Percentiles rank a stretch among this genome's conserved stretches.
These are phyloP conservation scores for Bradynema listronoti DNA, from an alignment of 1,140 invertebrate genomes.

Conservation along the genomic window DNA sequence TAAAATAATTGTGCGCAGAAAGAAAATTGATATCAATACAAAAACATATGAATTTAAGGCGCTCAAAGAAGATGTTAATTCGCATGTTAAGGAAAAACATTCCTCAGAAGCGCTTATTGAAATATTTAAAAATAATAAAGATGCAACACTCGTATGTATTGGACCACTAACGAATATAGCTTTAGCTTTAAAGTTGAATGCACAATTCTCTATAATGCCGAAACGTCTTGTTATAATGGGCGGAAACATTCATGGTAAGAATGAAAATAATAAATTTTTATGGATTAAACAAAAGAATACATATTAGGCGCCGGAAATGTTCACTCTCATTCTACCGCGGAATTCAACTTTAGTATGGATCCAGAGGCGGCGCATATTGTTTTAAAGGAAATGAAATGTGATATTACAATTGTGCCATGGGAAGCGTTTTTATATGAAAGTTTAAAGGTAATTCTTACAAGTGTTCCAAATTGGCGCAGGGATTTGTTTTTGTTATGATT, in stretches of 20 bases:
- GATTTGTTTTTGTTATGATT: no score
- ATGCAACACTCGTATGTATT: conserved; percentile 66
- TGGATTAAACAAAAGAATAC: no score
- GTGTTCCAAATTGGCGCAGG: no score
- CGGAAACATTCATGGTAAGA: conserved; percentile 68
- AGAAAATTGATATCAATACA: not conserved
- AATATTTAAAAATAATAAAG: conserved; percentile 61
- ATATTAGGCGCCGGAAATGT: conserved; percentile 63
- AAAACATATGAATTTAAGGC: conserved; percentile 17
- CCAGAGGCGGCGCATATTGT: conserved; percentile 30
- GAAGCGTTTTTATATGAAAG: conserved; percentile 21
- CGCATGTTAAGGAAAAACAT: conserved; percentile 22
- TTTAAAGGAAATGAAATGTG: conserved; percentile 29
- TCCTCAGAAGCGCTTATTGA: conserved; percentile 45
- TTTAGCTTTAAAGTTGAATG: conserved; percentile 67
- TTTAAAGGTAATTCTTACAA: conserved; percentile 21
- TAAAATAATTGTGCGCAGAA: not conserved
- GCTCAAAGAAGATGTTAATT: conserved; percentile 26
- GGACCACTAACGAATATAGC: conserved; percentile 74
- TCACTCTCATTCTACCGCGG: conserved; percentile 66
- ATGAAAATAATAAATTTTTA: not conserved
- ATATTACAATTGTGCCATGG: conserved; percentile 25
- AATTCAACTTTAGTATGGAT: conserved; percentile 69
- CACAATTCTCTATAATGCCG: conserved; percentile 64
- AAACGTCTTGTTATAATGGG: conserved; percentile 71